Conservation (phyloP, 2,113 vertebrate genomes). For the Puffinus mauretanicus region DNA sequence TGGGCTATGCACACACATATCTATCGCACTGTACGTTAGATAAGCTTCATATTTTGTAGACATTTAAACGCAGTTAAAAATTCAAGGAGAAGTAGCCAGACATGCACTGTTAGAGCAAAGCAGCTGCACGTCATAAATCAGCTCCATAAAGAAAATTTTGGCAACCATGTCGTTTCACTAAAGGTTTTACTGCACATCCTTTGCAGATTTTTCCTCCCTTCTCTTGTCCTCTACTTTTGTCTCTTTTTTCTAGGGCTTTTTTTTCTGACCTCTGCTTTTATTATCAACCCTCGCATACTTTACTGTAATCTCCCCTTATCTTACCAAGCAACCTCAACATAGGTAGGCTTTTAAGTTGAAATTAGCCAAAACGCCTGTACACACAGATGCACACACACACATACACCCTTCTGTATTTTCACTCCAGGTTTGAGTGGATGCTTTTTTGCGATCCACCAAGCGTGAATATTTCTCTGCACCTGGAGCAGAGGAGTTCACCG, state of each 20-base stretch:
- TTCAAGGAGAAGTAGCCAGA: constrained; percentile 15
- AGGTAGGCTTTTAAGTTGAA: background rate
- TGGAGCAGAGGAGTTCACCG: background rate
- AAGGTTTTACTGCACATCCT: background rate
- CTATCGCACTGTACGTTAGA: background rate
- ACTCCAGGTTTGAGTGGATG: background rate
- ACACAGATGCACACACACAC: background rate
- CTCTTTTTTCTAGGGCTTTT: background rate
- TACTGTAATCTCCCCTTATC: background rate
- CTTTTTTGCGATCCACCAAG: background rate
- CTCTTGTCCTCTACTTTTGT: background rate
- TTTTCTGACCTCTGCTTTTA: background rate
- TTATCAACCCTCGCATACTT: background rate
- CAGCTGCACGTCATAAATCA: constrained; percentile 43
- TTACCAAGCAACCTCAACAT: background rate
- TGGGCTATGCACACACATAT: background rate
- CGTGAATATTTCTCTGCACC: background rate
- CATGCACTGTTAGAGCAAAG: background rate
- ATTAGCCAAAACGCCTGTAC: background rate
- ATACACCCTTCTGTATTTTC: background rate
- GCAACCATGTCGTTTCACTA: background rate
- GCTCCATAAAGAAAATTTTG: background rate
- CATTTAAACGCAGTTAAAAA: background rate
- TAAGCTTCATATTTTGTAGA: constrained; percentile 19
- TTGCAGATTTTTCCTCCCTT: background rate